Evolutionary conservation across 2,888 invertebrate species (phyloP).

Genomic region (Ariolimax columbianus): DNA sequence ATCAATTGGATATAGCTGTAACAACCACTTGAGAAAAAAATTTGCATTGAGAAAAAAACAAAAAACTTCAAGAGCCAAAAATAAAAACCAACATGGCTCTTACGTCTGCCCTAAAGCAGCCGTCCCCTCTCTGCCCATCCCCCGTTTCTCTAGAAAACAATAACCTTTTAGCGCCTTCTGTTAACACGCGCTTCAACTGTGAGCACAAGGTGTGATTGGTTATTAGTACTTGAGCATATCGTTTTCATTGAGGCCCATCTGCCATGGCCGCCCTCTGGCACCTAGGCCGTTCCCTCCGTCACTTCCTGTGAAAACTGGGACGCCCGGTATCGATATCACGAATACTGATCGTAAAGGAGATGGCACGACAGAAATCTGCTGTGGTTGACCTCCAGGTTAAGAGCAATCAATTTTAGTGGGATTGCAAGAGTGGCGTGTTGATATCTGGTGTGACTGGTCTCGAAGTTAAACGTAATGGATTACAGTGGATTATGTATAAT

Average conservation of each 20-base stretch:
- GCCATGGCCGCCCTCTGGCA: slow-evolving; percentile 29
- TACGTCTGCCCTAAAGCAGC: background rate
- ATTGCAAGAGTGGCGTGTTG: background rate
- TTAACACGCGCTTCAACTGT: background rate
- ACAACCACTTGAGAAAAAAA: too few species aligned
- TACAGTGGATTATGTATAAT: background rate
- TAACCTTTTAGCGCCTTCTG: background rate
- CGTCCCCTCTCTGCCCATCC: background rate
- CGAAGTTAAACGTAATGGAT: background rate
- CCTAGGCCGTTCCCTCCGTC: background rate
- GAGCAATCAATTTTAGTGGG: background rate
- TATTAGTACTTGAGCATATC: slow-evolving; percentile 34
- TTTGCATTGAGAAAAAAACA: too few species aligned
- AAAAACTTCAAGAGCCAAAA: background rate
- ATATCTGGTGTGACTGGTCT: background rate
- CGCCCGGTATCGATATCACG: background rate
- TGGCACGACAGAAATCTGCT: background rate
- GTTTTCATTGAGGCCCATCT: slow-evolving; percentile 43
- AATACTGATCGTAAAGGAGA: background rate
- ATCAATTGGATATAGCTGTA: too few species aligned
- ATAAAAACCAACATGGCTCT: background rate
- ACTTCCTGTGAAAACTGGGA: background rate
- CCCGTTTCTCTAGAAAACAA: background rate
- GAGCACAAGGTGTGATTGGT: slow-evolving; percentile 10
- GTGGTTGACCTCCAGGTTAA: background rate